phyloP scores from a whole-genome alignment of 2,113 vertebrate genomes.

The Pterocles orientalis region DNA sequence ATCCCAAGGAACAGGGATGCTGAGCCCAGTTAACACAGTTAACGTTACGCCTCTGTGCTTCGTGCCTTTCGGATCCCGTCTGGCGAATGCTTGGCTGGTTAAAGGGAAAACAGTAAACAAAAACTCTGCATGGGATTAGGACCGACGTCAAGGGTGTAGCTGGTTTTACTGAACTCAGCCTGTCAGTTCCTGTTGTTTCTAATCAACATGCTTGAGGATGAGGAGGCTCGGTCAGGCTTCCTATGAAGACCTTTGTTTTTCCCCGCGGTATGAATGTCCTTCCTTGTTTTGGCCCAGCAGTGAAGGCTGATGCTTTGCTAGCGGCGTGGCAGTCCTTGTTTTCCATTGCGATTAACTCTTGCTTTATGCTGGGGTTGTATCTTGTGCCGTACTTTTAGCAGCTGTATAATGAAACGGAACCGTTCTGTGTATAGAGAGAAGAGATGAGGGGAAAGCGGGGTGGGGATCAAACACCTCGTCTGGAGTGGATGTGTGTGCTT shows the following conservation, averaged over 20 bases:
- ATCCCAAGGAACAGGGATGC: accelerated
- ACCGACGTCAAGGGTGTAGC: neutral
- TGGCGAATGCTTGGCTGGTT: neutral
- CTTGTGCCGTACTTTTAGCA: neutral
- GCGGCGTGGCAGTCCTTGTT: neutral
- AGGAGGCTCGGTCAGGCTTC: neutral
- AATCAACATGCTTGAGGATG: neutral
- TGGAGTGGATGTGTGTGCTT: neutral
- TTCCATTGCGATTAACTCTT: neutral
- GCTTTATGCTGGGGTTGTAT: neutral
- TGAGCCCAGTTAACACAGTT: neutral
- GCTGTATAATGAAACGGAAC: neutral
- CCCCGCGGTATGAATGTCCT: neutral
- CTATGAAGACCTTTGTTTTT: constrained; percentile 12
- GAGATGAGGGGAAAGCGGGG: neutral
- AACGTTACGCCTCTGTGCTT: neutral
- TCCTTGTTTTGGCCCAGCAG: neutral
- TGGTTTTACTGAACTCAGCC: neutral
- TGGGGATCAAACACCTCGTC: neutral
- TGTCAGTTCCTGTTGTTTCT: neutral
- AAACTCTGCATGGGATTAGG: neutral
- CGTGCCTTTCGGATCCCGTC: neutral
- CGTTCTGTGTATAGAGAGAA: neutral
- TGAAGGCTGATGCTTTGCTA: neutral
- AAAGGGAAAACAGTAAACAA: neutral